These are phyloP conservation scores for Actinostola sp. DNA, from an alignment of 92 coral and sea anemone species.

Conservation along the genomic window DNA sequence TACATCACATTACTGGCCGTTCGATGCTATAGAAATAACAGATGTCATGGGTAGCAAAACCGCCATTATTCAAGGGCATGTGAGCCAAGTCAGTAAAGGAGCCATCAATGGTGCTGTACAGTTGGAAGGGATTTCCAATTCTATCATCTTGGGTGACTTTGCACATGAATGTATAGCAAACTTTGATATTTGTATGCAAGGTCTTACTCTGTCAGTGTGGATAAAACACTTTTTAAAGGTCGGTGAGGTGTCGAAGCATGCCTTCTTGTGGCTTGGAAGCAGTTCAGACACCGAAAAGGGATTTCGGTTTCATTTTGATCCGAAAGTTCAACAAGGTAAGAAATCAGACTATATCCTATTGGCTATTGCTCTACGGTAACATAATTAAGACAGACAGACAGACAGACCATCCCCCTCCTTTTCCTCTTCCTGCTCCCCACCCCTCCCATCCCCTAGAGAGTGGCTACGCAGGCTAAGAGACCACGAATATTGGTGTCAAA, in stretches of 20 bases:
- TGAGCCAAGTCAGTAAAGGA: neutral
- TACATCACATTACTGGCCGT: slow-evolving; percentile 38
- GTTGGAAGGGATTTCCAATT: slow-evolving; percentile 5
- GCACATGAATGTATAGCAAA: slow-evolving; percentile 20
- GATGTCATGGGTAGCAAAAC: slow-evolving; percentile 9
- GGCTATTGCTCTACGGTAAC: neutral
- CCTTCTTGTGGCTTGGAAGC: slow-evolving; percentile 24
- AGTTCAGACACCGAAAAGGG: slow-evolving; percentile 21
- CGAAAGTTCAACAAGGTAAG: slow-evolving; percentile 18
- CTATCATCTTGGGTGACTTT: slow-evolving; percentile 11
- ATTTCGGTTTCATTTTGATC: slow-evolving; percentile 16
- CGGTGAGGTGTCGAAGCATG: slow-evolving; percentile 1
- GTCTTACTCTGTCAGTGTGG: slow-evolving; percentile 31
- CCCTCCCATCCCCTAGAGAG: no score
- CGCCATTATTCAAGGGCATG: slow-evolving; percentile 9
- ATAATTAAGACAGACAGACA: no score
- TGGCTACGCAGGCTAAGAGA: no score
- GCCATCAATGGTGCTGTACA: slow-evolving; percentile 7
- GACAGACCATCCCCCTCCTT: no score
- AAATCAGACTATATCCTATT: neutral
- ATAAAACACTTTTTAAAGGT: slow-evolving; percentile 6
- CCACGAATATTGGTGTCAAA: no score
- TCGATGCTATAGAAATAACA: slow-evolving; percentile 2
- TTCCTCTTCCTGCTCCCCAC: no score
- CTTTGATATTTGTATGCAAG: slow-evolving; percentile 22